These are phyloP conservation scores for Drosophila sturtevanti DNA, from an alignment of 1,140 invertebrate genomes.

Conservation along the genomic window DNA sequence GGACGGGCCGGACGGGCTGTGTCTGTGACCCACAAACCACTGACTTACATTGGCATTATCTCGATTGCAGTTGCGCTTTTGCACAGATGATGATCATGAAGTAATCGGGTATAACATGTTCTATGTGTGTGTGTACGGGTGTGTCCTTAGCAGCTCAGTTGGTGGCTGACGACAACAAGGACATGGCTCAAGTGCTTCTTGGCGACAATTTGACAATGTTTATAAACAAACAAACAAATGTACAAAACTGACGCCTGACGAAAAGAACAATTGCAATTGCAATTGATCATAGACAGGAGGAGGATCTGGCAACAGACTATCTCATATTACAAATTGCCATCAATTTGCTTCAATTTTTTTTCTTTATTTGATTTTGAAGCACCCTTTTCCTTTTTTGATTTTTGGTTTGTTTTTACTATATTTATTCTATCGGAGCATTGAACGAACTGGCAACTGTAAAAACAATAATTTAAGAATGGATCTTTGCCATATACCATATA, in stretches of 20 bases:
- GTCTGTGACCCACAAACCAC: conserved; percentile 69
- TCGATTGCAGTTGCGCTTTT: conserved; percentile 46
- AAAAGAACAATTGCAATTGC: conserved; percentile 35
- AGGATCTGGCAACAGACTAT: conserved; percentile 29
- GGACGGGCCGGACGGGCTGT: conserved; percentile 22
- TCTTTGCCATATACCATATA: conserved; percentile 15
- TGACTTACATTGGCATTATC: conserved; percentile 33
- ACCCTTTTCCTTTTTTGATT: conserved; percentile 14
- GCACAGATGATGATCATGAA: conserved; percentile 59
- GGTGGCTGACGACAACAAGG: conserved; percentile 72
- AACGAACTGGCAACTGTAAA: conserved; percentile 61
- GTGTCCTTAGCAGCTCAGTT: conserved; percentile 68
- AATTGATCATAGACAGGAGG: conserved; percentile 33
- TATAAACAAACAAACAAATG: conserved; percentile 67
- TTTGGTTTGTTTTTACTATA: background rate
- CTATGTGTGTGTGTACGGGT: background rate
- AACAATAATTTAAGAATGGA: conserved; percentile 42
- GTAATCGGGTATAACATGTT: conserved; percentile 9
- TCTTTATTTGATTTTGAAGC: background rate
- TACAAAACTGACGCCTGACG: conserved; percentile 21
- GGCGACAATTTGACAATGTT: conserved; percentile 65
- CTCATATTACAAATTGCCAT: conserved; percentile 50
- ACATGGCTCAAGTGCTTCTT: conserved; percentile 57
- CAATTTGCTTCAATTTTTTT: background rate
- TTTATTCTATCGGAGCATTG: conserved; percentile 31